These are phyloP conservation scores for Drosophila willistoni DNA, from an alignment of 1,140 invertebrate genomes.

Conservation along the genomic window DNA sequence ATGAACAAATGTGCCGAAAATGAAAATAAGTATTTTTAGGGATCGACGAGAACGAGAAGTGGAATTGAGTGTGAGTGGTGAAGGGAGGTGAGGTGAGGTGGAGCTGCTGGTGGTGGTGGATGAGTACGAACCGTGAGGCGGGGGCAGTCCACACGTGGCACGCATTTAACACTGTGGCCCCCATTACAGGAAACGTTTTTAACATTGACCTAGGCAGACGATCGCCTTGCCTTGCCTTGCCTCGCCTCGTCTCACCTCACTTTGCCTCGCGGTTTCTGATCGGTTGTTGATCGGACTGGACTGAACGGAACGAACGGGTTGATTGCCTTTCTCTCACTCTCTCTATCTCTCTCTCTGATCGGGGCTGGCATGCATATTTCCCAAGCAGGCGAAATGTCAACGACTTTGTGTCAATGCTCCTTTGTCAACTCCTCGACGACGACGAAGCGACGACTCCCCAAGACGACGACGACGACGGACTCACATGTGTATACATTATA, in stretches of 20 bases:
- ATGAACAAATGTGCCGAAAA: conserved; percentile 48
- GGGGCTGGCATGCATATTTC: conserved; percentile 1
- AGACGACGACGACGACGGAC: not conserved
- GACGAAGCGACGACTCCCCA: not conserved
- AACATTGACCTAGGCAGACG: conserved; percentile 55
- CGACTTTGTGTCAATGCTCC: conserved; percentile 68
- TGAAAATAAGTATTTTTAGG: conserved; percentile 38
- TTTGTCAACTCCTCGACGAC: conserved; percentile 36
- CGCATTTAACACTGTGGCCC: not conserved
- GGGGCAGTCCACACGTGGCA: conserved; percentile 37
- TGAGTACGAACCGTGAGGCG: no score
- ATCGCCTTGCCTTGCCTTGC: not conserved
- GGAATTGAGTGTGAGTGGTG: not conserved
- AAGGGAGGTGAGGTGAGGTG: conserved; percentile 1
- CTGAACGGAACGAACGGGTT: conserved; percentile 25
- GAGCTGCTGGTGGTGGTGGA: no score
- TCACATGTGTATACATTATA: conserved; percentile 37
- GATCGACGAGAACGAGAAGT: conserved; percentile 1
- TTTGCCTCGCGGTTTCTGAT: not conserved
- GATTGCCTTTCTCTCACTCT: conserved; percentile 40
- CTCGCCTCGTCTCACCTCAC: no score
- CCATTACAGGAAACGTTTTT: conserved; percentile 49
- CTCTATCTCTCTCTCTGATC: no score
- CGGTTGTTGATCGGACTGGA: not conserved
- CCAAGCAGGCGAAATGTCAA: conserved; percentile 58